Base-by-base conservation (phyloP, 2,888 invertebrate species). In the Fissipunctia ypsillon region DNA sequence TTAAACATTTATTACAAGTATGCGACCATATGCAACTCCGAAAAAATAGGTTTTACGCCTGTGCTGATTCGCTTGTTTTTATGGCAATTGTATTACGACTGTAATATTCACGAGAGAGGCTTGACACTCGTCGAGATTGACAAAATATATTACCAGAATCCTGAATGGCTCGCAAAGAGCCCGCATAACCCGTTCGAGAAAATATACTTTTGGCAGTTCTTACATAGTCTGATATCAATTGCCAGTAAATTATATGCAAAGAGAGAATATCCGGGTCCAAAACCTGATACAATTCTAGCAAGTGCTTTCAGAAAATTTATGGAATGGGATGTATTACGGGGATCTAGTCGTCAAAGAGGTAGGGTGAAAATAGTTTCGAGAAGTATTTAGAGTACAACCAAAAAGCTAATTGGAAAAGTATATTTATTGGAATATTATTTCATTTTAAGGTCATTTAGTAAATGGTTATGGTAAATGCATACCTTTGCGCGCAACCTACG, bases 171-270 rank as follows among this genome's bases (percentile, higher is more conserved):
- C 3, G 89, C 96, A 2, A 93, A 92, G 72, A 90, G 90, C 6
- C 89, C 94, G 1, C 96, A 97, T 84, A 87, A 96, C 85, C 97
- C 97, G 0, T 97, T 97, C 86, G 97, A 97, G 84, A 95, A 94
- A 83, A 95, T 97, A 85, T 96, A 97, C 88, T 97, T 96, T 86
- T 97, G 97, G 97, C 97, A 97, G 89, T 97, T 97, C 90, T 73
- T 97, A 50, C 97, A 97, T 76, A 95, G 96, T 50, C 84, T 97
- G 19, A 92, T 97, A 76, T 94, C 96, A 54, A 92, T 96, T 41
- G 95, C 97, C 3, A 95, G 93, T 89, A 93, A 91, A 82, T 83
- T 97, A 31, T 97, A 96, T 84, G 91, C 94, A 2, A 93, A 93
- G 84, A 91, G 86, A 73, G 83, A 90, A 59, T 81, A 95, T 48